Conservation (phyloP, 2,888 invertebrate species). For the Callosobruchus maculatus region DNA sequence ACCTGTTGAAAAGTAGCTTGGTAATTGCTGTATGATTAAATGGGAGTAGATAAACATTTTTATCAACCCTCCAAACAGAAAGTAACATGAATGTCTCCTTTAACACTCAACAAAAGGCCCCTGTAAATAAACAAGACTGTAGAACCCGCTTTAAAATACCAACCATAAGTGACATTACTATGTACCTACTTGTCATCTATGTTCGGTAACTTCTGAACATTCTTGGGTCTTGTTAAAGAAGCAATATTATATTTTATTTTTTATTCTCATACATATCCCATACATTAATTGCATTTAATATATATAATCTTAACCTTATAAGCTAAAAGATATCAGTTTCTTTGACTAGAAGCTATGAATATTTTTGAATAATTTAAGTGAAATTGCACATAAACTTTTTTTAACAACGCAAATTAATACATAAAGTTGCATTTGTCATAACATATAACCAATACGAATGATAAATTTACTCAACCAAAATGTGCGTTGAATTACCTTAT, state of each 20-base stretch:
- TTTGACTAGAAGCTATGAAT: slow-evolving; percentile 43
- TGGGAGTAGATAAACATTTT: too few relatives aligned
- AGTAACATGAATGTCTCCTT: too few relatives aligned
- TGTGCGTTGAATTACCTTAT: slow-evolving; percentile 30
- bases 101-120: too few relatives aligned
- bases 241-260: slow-evolving; percentile 30
- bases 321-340: slow-evolving; percentile 46
- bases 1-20: too few relatives aligned
- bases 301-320: slow-evolving; percentile 47
- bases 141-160: too few relatives aligned
- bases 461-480: slow-evolving; percentile 20
- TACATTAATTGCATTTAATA: slow-evolving; percentile 52
- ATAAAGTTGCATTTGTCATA: slow-evolving; percentile 33
- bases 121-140: too few relatives aligned
- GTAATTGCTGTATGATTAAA: too few relatives aligned
- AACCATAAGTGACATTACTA: too few relatives aligned
- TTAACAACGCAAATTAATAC: slow-evolving; percentile 33
- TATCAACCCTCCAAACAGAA: too few relatives aligned
- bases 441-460: slow-evolving; percentile 30
- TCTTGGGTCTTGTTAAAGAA: neutral
- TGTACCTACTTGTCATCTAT: too few relatives aligned
- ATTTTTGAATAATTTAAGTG: slow-evolving; percentile 32
- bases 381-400: slow-evolving; percentile 42
- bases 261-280: slow-evolving; percentile 54
- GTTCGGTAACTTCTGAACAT: too few relatives aligned